These are phyloP conservation scores for Eclectus roratus DNA, from an alignment of 2,113 vertebrate species.

Conservation along the genomic window DNA sequence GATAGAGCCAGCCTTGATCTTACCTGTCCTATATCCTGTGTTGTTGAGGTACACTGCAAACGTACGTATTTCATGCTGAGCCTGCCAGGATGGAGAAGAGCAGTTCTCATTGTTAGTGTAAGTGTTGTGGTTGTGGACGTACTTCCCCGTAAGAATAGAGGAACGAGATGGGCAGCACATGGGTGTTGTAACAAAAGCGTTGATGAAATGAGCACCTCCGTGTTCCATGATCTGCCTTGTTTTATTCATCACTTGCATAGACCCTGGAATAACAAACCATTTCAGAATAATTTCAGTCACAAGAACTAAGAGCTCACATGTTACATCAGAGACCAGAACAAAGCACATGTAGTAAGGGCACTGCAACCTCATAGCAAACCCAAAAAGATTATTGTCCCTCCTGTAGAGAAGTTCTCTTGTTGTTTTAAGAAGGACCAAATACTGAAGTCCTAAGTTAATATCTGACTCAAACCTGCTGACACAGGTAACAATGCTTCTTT, in stretches of 20 bases:
- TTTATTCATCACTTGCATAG: conserved; percentile 99
- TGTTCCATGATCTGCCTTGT: conserved; percentile 92
- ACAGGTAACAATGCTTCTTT: neutral
- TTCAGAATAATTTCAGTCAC: neutral
- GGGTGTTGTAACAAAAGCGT: conserved; percentile 95
- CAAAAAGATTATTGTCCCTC: neutral
- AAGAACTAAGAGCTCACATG: neutral
- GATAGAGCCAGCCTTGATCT: neutral
- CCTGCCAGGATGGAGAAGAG: conserved; percentile 96
- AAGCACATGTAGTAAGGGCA: neutral
- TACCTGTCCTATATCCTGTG: conserved; percentile 95
- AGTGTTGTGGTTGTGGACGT: conserved; percentile 97
- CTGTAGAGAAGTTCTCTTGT: neutral
- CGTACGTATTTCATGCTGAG: conserved; percentile 89
- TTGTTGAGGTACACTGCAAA: conserved; percentile 95
- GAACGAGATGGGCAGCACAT: conserved; percentile 98
- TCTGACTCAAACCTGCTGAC: neutral
- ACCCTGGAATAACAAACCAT: conserved; percentile 75
- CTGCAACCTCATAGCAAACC: neutral
- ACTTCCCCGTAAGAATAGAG: conserved; percentile 95
- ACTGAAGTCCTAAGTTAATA: neutral
- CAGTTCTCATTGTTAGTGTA: conserved; percentile 99
- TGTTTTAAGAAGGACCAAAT: neutral
- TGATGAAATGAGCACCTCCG: conserved; percentile 92
- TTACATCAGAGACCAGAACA: neutral